A percentile compares a stretch with the other conserved stretches of the same genome.
Conservation (phyloP, 2,888 invertebrate genomes). For the Caenorhabditis angaria region DNA sequence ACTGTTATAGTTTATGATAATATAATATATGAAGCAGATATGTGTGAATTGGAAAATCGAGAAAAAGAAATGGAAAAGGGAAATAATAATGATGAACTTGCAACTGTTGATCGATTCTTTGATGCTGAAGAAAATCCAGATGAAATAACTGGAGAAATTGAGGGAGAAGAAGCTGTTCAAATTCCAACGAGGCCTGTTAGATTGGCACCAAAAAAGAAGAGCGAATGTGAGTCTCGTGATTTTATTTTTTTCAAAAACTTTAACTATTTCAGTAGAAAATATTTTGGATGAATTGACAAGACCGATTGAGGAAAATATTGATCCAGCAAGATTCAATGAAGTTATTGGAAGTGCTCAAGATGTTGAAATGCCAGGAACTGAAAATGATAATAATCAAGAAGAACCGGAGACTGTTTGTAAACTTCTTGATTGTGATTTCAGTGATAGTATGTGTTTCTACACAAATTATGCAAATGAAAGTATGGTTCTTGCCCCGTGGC, state of each 20-base stretch:
- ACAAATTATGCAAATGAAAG: slow-evolving; percentile 50
- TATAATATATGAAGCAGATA: slow-evolving; percentile 55
- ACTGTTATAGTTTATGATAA: slow-evolving; percentile 60
- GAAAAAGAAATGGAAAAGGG: slow-evolving; percentile 6
- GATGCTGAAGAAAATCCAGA: slow-evolving; percentile 27
- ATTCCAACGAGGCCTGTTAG: slow-evolving; percentile 35
- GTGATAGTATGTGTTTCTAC: slow-evolving; percentile 50
- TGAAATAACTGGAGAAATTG: slow-evolving; percentile 8
- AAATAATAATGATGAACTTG: slow-evolving; percentile 17
- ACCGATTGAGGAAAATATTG: neutral
- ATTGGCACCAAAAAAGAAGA: slow-evolving; percentile 25
- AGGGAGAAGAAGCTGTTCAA: slow-evolving; percentile 7
- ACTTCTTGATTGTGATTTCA: slow-evolving; percentile 54
- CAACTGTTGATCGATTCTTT: slow-evolving; percentile 31
- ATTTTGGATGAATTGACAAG: neutral
- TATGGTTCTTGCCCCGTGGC: slow-evolving; percentile 42
- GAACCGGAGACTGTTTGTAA: slow-evolving; percentile 37
- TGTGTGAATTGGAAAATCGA: slow-evolving; percentile 42
- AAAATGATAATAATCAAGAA: neutral
- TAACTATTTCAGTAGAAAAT: neutral
- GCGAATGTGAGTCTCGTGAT: neutral
- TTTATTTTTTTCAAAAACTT: neutral
- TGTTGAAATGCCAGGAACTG: neutral
- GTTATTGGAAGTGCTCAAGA: neutral
- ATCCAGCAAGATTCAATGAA: neutral